phyloP scores from a whole-genome alignment of 2,888 invertebrate species.

The Dicyrtoma fusca region DNA sequence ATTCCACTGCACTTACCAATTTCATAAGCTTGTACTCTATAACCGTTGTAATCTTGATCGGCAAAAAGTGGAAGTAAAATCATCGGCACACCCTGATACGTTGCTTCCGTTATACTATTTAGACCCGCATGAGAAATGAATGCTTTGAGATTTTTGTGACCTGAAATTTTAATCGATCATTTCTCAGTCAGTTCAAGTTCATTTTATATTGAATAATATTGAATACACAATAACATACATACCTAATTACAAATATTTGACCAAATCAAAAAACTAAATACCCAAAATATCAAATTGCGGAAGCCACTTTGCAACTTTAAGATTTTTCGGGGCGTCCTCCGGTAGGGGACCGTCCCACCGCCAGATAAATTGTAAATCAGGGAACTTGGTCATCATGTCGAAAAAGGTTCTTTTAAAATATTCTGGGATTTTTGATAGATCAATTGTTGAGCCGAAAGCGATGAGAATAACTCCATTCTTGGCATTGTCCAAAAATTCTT shows the following conservation, averaged over 20 bases:
- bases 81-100: conserved; percentile 13
- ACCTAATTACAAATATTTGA: too few relatives aligned
- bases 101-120: conserved; percentile 29
- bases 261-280: conserved; percentile 20
- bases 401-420: conserved; percentile 46
- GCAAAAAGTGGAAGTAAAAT: conserved; percentile 31
- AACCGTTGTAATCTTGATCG: conserved; percentile 33
- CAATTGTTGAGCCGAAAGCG: conserved; percentile 51
- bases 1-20: neutral
- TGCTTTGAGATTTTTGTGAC: conserved; percentile 14
- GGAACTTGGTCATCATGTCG: conserved; percentile 42
- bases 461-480: conserved; percentile 47
- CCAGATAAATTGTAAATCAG: conserved; percentile 43
- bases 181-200: too few relatives aligned
- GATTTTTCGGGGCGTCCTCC: conserved; percentile 36
- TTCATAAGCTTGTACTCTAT: conserved; percentile 22
- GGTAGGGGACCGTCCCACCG: conserved; percentile 49
- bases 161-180: too few relatives aligned
- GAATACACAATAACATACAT: too few relatives aligned
- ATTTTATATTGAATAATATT: too few relatives aligned
- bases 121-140: conserved; percentile 32
- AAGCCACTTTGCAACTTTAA: conserved; percentile 46
- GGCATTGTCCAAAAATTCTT: conserved; percentile 44
- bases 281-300: conserved; percentile 51
- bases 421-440: conserved; percentile 39